Conservation (phyloP, 2,888 invertebrate genomes). For the Panopea generosa region DNA sequence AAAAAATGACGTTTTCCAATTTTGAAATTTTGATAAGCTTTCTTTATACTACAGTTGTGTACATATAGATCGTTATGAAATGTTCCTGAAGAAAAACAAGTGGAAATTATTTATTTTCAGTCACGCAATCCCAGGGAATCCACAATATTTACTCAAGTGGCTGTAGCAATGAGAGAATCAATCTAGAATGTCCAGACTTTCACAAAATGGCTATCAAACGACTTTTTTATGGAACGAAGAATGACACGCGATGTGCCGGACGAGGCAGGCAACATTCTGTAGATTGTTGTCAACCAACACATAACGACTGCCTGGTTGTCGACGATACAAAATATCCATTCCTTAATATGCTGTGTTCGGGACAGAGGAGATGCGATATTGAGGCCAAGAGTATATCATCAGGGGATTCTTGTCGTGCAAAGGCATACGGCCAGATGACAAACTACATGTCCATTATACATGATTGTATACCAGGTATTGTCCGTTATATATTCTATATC, state of each 20-base stretch:
- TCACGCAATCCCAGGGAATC: slow-evolving; percentile 24
- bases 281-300: slow-evolving; percentile 74
- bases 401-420: slow-evolving; percentile 56
- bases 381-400: slow-evolving; percentile 66
- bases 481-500: no score
- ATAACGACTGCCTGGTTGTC: slow-evolving; percentile 75
- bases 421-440: slow-evolving; percentile 56
- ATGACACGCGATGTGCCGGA: slow-evolving; percentile 62
- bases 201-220: slow-evolving; percentile 79
- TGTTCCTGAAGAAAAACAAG: no score
- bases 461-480: slow-evolving; percentile 79
- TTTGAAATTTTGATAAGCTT: no score
- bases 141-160: slow-evolving; percentile 77
- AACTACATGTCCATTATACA: slow-evolving; percentile 79
- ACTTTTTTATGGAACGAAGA: slow-evolving; percentile 76
- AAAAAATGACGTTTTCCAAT: no score
- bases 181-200: slow-evolving; percentile 67
- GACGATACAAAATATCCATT: slow-evolving; percentile 73
- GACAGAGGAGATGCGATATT: slow-evolving; percentile 70
- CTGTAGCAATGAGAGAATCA: slow-evolving; percentile 70
- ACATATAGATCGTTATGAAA: no score
- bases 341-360: slow-evolving; percentile 77
- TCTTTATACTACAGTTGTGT: no score
- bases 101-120: slow-evolving; percentile 33
- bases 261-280: slow-evolving; percentile 48